Conservation (phyloP, 1,140 invertebrate species). For the Drosophila ironensis region DNA sequence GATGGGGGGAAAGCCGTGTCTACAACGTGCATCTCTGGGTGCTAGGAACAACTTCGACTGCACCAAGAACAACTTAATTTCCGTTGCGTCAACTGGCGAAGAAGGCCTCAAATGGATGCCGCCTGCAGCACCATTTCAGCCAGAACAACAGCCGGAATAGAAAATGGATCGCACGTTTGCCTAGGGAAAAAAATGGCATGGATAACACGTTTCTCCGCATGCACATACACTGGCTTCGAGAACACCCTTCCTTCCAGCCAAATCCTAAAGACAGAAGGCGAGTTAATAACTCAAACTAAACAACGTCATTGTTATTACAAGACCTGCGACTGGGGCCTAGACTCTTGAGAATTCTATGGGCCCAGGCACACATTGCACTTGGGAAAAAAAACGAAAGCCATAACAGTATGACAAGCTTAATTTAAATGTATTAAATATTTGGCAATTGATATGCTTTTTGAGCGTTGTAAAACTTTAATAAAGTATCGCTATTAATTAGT, state of each 20-base stretch:
- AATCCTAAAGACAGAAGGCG: constrained; percentile 42
- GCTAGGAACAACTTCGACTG: constrained; percentile 24
- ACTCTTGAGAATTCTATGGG: constrained; percentile 4
- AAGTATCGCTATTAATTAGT: too few relatives aligned
- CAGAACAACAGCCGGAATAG: constrained; percentile 19
- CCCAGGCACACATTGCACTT: constrained; percentile 4
- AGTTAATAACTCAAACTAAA: constrained; percentile 79
- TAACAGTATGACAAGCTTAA: too few relatives aligned
- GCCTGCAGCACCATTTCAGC: constrained; percentile 34
- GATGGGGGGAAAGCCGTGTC: too few relatives aligned
- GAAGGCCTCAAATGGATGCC: constrained; percentile 52
- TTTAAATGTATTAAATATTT: too few relatives aligned
- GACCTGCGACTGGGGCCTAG: constrained; percentile 20
- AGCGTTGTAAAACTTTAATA: too few relatives aligned
- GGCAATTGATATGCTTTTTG: too few relatives aligned
- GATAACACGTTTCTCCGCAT: constrained; percentile 14
- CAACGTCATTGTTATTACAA: constrained; percentile 71
- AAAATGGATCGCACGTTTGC: constrained; percentile 43
- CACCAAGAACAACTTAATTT: constrained; percentile 59
- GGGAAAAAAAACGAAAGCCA: too few relatives aligned
- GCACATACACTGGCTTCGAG: too few relatives aligned
- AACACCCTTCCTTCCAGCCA: background rate
- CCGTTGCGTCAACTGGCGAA: constrained; percentile 46
- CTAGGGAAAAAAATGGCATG: constrained; percentile 32
- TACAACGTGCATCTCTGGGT: background rate